Conservation (phyloP, 2,797 vertebrate genomes). For the Schizothorax lantsangensis region DNA sequence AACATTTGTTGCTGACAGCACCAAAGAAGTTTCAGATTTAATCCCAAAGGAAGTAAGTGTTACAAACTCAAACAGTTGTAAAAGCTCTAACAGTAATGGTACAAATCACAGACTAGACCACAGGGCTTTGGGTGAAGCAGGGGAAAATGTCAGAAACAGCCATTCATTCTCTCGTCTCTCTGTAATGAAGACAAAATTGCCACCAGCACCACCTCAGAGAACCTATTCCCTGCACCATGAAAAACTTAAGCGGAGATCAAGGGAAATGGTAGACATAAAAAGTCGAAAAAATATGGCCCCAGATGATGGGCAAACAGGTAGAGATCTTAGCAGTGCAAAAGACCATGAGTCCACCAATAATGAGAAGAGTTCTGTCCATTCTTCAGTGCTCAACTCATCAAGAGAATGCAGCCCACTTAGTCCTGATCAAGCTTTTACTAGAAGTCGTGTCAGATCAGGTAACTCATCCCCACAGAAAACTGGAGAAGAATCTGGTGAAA, state of each 20-base stretch:
- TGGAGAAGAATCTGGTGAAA: conserved; percentile 68
- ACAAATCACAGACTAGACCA: conserved; percentile 50
- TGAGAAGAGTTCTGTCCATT: conserved; percentile 62
- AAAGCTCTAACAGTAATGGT: conserved; percentile 60
- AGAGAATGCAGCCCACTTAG: conserved; percentile 59
- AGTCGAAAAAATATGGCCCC: conserved; percentile 56
- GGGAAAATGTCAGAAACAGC: conserved; percentile 81
- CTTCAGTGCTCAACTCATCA: conserved; percentile 57
- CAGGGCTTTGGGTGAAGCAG: conserved; percentile 62
- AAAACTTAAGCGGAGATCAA: conserved; percentile 66
- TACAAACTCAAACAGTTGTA: conserved; percentile 71
- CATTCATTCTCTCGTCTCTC: conserved; percentile 83
- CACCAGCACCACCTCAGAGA: conserved; percentile 85
- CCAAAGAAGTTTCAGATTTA: conserved; percentile 47
- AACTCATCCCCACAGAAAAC: conserved; percentile 71
- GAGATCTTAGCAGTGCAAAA: conserved; percentile 61
- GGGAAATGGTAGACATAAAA: conserved; percentile 59
- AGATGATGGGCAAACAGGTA: conserved; percentile 47
- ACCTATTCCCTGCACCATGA: conserved; percentile 86
- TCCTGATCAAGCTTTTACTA: conserved; percentile 52
- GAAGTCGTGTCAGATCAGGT: conserved; percentile 59
- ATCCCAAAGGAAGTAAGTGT: conserved; percentile 70
- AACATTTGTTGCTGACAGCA: conserved; percentile 48
- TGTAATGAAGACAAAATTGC: conserved; percentile 89
- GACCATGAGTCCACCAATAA: conserved; percentile 63